phyloP scores from a whole-genome alignment of 2,113 vertebrate species.

The Planiliza haematocheilus region DNA sequence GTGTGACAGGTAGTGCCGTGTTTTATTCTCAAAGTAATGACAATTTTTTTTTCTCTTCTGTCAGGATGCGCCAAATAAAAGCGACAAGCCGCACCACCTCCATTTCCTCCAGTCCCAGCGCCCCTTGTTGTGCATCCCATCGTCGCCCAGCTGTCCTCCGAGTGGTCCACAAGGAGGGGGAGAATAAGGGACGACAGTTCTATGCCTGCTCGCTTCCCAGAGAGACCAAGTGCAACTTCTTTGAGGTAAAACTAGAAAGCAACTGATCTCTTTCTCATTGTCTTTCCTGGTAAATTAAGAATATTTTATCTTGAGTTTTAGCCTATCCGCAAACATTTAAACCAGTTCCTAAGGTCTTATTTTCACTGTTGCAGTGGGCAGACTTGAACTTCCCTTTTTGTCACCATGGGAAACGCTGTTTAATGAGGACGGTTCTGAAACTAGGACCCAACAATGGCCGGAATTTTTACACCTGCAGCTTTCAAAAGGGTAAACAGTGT shows the following conservation, averaged over 20 bases:
- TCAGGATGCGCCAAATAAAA: constrained; percentile 52
- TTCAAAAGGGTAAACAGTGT: constrained; percentile 89
- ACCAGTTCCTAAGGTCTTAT: not conserved
- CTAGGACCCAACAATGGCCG: constrained; percentile 93
- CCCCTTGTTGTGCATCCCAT: constrained; percentile 87
- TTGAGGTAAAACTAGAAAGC: constrained; percentile 84
- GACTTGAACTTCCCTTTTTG: constrained; percentile 91
- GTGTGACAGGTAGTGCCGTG: constrained; percentile 44
- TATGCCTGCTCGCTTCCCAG: constrained; percentile 89
- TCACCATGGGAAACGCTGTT: constrained; percentile 87
- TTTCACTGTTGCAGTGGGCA: constrained; percentile 88
- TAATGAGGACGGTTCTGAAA: constrained; percentile 94
- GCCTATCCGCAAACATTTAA: too few relatives aligned
- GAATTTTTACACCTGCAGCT: constrained; percentile 90
- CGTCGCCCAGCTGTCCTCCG: constrained; percentile 81
- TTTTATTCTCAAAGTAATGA: constrained; percentile 57
- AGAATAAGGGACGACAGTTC: constrained; percentile 92
- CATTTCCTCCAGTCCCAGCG: constrained; percentile 18
- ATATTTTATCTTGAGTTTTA: not conserved
- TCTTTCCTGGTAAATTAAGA: too few relatives aligned
- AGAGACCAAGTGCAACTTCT: constrained; percentile 87
- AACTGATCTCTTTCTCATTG: not conserved
- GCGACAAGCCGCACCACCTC: constrained; percentile 25
- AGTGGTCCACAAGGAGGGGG: constrained; percentile 89
- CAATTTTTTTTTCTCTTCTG: constrained; percentile 44